Evolutionary conservation across 2,888 invertebrate genomes (phyloP).

Genomic region (Caenorhabditis sulstoni): DNA sequence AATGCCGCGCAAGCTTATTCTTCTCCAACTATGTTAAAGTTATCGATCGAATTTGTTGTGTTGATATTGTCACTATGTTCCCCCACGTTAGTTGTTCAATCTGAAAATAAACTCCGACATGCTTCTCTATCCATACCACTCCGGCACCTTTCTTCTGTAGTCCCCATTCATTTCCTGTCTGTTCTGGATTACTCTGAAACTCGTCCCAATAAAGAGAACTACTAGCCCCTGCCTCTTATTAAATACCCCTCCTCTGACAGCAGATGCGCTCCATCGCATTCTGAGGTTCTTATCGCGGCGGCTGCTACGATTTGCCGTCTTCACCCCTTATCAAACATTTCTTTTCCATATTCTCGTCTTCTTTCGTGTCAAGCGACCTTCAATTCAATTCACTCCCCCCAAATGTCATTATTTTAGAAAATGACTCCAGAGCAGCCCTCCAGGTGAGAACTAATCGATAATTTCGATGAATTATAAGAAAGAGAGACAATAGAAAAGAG

Average conservation of each 20-base stretch:
- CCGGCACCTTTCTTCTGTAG: slow-evolving; percentile 15
- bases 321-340: background rate
- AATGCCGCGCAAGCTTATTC: background rate
- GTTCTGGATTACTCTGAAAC: slow-evolving; percentile 10
- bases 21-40: slow-evolving; percentile 11
- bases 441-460: slow-evolving; percentile 30
- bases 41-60: slow-evolving; percentile 47
- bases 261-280: slow-evolving; percentile 1
- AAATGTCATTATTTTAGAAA: background rate
- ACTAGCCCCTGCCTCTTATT: background rate
- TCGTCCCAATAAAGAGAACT: slow-evolving; percentile 22
- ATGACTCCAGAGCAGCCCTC: slow-evolving; percentile 27
- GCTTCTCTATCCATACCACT: background rate
- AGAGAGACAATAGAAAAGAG: too few relatives aligned
- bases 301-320: background rate
- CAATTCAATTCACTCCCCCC: background rate
- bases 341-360: background rate
- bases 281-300: background rate
- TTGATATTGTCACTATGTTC: slow-evolving; percentile 58
- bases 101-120: slow-evolving; percentile 1
- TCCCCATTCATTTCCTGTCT: slow-evolving; percentile 6
- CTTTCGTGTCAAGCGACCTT: background rate
- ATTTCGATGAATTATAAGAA: too few relatives aligned
- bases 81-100: slow-evolving; percentile 49
- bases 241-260: background rate